Percentiles rank a stretch among this genome's conserved stretches.
Conservation (phyloP, 2,113 vertebrate species). For the Astur gentilis region DNA sequence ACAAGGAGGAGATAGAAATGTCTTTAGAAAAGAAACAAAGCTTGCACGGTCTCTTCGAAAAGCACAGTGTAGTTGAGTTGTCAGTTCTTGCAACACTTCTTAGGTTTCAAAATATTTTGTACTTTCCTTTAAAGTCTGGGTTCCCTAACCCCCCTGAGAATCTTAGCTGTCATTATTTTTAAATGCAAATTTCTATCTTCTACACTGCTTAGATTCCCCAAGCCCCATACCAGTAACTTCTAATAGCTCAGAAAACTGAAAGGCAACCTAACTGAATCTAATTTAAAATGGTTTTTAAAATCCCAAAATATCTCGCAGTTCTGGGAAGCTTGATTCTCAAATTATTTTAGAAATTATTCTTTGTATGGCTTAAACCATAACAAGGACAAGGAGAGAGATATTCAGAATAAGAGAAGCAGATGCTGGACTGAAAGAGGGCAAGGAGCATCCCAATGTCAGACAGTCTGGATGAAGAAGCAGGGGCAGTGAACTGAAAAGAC, state of each 20-base stretch:
- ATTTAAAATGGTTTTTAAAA: background rate
- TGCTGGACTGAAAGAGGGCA: background rate
- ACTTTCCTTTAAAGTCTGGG: background rate
- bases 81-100: background rate
- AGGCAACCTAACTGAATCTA: background rate
- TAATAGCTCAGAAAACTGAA: background rate
- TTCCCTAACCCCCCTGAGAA: background rate
- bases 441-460: background rate
- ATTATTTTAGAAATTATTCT: background rate
- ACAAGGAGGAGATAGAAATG: background rate
- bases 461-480: background rate
- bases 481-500: background rate
- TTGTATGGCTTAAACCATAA: background rate
- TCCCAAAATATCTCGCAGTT: background rate
- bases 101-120: background rate
- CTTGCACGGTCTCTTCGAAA: background rate
- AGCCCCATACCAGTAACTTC: background rate
- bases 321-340: background rate
- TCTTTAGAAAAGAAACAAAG: background rate
- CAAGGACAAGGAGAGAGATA: background rate
- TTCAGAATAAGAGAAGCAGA: background rate
- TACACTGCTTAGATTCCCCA: background rate
- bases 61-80: background rate
- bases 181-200: background rate
- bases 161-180: background rate